phyloP scores from a whole-genome alignment of 2,113 vertebrate genomes.

The Drymodes brunneopygia region DNA sequence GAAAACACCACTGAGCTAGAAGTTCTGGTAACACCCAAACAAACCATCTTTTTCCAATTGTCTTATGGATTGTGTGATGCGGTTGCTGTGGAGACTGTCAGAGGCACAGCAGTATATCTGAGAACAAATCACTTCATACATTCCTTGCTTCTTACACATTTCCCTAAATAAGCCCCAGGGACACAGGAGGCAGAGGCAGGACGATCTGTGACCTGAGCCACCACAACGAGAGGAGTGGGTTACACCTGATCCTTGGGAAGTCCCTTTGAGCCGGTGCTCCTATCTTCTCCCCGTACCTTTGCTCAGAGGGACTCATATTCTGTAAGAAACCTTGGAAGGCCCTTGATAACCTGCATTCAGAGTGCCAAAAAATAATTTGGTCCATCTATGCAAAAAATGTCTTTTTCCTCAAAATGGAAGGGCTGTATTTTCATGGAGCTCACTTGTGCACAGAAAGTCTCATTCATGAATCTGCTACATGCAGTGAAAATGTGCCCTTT shows the following conservation, averaged over 20 bases:
- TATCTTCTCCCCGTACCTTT: not conserved
- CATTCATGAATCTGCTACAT: not conserved
- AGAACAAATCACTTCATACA: not conserved
- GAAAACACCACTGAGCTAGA: not conserved
- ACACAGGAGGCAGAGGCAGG: not conserved
- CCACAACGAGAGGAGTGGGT: fast-evolving
- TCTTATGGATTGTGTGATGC: not conserved
- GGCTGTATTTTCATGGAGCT: not conserved
- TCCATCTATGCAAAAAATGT: not conserved
- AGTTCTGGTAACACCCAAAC: not conserved
- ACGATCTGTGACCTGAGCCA: not conserved
- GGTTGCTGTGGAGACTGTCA: slow-evolving; percentile 13
- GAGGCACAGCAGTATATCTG: not conserved
- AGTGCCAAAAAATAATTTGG: not conserved
- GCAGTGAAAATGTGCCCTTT: not conserved
- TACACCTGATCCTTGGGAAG: not conserved
- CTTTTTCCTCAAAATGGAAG: not conserved
- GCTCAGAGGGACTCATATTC: not conserved
- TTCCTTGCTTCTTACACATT: slow-evolving; percentile 10
- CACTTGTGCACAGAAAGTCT: not conserved
- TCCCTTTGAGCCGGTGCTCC: not conserved
- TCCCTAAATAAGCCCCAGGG: not conserved
- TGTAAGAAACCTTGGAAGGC: not conserved
- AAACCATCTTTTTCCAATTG: not conserved
- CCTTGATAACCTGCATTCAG: not conserved